These are phyloP conservation scores for Cerastis rubricosa DNA, from an alignment of 2,888 invertebrate genomes.

Conservation along the genomic window DNA sequence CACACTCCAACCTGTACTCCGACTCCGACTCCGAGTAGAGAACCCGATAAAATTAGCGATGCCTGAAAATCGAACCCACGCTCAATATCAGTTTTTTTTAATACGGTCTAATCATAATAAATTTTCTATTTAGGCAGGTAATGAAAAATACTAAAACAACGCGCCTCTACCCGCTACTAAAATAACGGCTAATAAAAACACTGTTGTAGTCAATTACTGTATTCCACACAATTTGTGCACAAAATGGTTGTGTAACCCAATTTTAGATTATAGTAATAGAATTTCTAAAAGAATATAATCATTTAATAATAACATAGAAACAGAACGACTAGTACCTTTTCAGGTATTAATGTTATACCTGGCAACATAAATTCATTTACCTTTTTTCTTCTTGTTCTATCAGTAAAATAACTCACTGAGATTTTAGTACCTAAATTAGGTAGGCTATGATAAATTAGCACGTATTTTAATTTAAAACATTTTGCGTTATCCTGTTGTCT, in stretches of 20 bases:
- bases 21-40: too few relatives aligned
- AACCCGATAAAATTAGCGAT: too few relatives aligned
- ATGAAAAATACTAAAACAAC: neutral
- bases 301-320: slow-evolving; percentile 34
- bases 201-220: neutral
- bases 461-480: neutral
- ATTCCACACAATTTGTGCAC: neutral
- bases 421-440: slow-evolving; percentile 1
- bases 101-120: too few relatives aligned
- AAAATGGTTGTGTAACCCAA: slow-evolving; percentile 10
- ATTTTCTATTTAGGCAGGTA: neutral
- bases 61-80: neutral
- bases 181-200: slow-evolving; percentile 7
- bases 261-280: neutral
- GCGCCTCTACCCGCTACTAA: neutral
- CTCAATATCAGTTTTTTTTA: neutral
- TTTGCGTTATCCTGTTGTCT: neutral
- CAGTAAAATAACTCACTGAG: slow-evolving; percentile 1
- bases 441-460: neutral
- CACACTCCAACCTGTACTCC: too few relatives aligned
- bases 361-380: neutral
- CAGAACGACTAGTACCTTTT: slow-evolving; percentile 15
- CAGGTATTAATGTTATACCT: slow-evolving; percentile 5
- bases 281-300: slow-evolving; percentile 12
- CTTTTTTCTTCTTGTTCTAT: neutral